Percentiles rank a stretch among this genome's conserved stretches.
Evolutionary conservation across 2,797 vertebrate genomes (phyloP).

Genomic region (Galagoides demidoff): DNA sequence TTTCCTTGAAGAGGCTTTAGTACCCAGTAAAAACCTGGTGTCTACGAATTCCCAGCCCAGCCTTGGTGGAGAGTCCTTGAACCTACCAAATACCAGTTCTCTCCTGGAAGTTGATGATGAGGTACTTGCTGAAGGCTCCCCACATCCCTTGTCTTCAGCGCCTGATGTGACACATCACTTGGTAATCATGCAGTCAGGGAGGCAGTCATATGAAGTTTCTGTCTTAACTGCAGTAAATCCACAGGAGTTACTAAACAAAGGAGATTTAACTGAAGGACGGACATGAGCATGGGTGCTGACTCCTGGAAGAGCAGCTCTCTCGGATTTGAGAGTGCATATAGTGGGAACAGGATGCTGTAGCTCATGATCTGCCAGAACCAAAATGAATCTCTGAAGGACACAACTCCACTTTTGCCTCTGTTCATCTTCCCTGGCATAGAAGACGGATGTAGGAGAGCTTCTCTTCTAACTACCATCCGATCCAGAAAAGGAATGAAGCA

Average conservation of each 20-base stretch:
- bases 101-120: conserved; percentile 92
- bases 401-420: conserved; percentile 16
- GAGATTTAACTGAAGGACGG: conserved; percentile 76
- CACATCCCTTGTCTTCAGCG: conserved; percentile 80
- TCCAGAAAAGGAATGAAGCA: conserved; percentile 61
- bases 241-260: conserved; percentile 81
- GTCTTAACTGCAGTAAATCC: conserved; percentile 87
- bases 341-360: conserved; percentile 53
- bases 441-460: conserved; percentile 54
- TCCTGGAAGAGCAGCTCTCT: conserved; percentile 55
- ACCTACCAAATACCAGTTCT: conserved; percentile 91
- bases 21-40: conserved; percentile 92
- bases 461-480: conserved; percentile 53
- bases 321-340: conserved; percentile 53
- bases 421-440: conserved; percentile 60
- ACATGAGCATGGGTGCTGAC: conserved; percentile 59
- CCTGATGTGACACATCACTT: conserved; percentile 90
- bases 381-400: conserved; percentile 58
- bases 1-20: conserved; percentile 91
- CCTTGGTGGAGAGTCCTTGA: conserved; percentile 91
- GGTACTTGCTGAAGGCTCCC: conserved; percentile 81
- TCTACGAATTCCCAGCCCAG: conserved; percentile 93
- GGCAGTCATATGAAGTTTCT: conserved; percentile 89
- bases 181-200: conserved; percentile 89
- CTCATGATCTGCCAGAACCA: conserved; percentile 33